Evolutionary conservation across 2,113 vertebrate genomes (phyloP).

Genomic region (Vanacampus margaritifer): DNA sequence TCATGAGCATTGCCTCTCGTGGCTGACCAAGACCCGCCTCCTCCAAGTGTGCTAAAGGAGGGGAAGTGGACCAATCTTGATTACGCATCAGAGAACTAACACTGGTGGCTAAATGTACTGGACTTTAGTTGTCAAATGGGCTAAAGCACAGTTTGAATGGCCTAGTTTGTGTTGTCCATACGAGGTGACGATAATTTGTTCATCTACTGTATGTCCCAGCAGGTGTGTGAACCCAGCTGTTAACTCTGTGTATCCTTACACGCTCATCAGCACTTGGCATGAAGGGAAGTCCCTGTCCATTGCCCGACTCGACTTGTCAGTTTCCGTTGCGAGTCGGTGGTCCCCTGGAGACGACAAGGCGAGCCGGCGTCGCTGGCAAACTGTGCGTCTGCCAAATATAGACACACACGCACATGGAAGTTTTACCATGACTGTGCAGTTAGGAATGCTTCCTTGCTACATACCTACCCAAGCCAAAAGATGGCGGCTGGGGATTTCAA

Average conservation of each 20-base stretch:
- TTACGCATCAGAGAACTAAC: not conserved
- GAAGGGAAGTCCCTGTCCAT: conserved; percentile 27
- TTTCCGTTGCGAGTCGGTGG: not conserved
- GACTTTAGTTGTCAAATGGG: not conserved
- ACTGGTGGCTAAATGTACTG: not conserved
- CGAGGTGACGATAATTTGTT: not conserved
- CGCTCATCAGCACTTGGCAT: not conserved
- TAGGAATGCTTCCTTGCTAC: conserved; percentile 44
- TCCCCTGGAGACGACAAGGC: conserved; percentile 45
- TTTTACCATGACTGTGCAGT: conserved; percentile 51
- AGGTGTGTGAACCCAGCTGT: conserved; percentile 4
- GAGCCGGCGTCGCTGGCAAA: conserved; percentile 48
- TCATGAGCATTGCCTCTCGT: not conserved
- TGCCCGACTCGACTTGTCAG: conserved; percentile 6
- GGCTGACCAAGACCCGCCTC: not conserved
- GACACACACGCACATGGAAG: conserved; percentile 40
- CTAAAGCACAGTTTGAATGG: not conserved
- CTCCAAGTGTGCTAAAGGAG: not conserved
- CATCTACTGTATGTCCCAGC: not conserved
- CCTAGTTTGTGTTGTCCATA: not conserved
- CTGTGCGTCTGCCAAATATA: conserved; percentile 54
- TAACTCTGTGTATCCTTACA: not conserved
- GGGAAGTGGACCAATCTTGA: not conserved
- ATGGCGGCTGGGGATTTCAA: conserved; percentile 1
- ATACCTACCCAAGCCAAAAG: conserved; percentile 27